Evolutionary conservation across 2,888 invertebrate genomes (phyloP), one percentile per base, ranked within the genome.

Genomic region (Amphipyra tragopoginis): DNA sequence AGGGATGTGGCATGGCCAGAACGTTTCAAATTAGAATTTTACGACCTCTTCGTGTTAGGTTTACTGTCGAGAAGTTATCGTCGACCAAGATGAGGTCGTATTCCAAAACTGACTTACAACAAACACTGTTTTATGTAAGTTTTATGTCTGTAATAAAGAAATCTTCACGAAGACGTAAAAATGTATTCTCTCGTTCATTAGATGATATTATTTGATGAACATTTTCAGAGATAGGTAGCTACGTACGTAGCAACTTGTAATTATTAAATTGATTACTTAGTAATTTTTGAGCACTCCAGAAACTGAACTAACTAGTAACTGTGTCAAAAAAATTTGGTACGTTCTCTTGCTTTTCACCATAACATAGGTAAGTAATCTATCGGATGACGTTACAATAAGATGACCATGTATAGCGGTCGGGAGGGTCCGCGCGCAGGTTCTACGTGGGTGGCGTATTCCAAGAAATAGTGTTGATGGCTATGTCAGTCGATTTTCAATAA

Each of bases 11-110:
- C 71, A 76, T 75, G 75, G 74, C 73, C 79, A 80, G 80, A 80
- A 79, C 85, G 88, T 88, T 90, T 91, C 87, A 87, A 93, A 93
- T 93, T 92, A 92, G 92, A 93, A 87, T 94, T 93, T 93, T 92
- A 93, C 90, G 88, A 86, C 89, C 92, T 93, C 92, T 94, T 93
- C 93, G 93, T 93, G 93, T 93, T 93, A 90, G 93, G 93, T 93
- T 93, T 93, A 93, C 87, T 89, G 92, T 91, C 89, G 89, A 90
- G 83, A 86, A 90, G 91, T 91, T 91, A 93, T 93, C 90, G 89
- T 86, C 88, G 88, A 89, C 91, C 92, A 89, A 91, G 92, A 92
- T 92, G 93, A 91, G 92, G 85, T 90, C 91, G 92, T 91, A 91
- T 92, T 90, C 93, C 91, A 90, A 91, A 93, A 92, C 92, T 90